These are phyloP conservation scores for Pangasius sanitwongsei DNA, from an alignment of 2,797 vertebrate genomes.

Conservation along the genomic window DNA sequence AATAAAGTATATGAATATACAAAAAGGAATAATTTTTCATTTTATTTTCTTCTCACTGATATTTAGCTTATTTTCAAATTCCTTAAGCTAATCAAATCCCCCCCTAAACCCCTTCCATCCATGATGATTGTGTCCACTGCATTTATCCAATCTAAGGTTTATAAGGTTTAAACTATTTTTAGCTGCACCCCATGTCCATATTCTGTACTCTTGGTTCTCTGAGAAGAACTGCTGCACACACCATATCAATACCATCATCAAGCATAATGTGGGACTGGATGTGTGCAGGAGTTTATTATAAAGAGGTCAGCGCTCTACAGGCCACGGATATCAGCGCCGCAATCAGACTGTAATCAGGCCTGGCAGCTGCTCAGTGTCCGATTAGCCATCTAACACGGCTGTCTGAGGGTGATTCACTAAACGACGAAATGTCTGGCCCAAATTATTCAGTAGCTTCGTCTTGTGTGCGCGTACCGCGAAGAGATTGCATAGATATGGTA, in stretches of 20 bases:
- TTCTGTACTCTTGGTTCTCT: not conserved
- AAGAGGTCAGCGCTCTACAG: constrained; percentile 22
- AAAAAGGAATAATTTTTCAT: not conserved
- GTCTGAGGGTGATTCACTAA: constrained; percentile 2
- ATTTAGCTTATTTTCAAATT: not conserved
- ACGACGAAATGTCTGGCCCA: constrained; percentile 15
- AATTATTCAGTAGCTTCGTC: not conserved
- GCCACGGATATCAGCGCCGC: constrained; percentile 1
- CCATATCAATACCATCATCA: constrained; percentile 1
- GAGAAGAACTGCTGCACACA: not conserved
- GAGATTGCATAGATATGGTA: not conserved
- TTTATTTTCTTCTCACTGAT: not conserved
- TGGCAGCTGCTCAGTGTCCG: constrained; percentile 17
- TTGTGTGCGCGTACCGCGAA: not conserved
- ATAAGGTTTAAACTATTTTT: not conserved
- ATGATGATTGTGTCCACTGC: not conserved
- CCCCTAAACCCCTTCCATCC: not conserved
- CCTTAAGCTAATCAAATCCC: not conserved
- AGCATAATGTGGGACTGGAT: constrained; percentile 20
- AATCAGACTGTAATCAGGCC: constrained; percentile 32
- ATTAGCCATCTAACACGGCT: constrained; percentile 15
- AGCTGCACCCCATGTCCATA: not conserved
- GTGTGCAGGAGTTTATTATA: constrained; percentile 20
- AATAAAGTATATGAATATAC: too few relatives aligned
- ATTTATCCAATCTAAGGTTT: not conserved